Conservation (phyloP, 2,888 invertebrate species). For the Cataglyphis livida region DNA sequence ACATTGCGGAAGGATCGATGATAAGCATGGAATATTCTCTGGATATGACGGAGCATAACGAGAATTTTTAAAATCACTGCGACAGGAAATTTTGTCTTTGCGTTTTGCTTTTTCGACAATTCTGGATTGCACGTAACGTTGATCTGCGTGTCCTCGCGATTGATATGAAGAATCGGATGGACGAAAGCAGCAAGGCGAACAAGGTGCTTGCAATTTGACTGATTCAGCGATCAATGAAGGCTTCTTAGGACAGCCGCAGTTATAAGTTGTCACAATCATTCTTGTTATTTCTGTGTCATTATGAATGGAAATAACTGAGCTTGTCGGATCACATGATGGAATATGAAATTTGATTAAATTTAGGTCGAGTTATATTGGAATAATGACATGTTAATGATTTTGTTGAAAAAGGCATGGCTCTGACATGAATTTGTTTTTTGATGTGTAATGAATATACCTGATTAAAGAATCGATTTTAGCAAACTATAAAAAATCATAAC, state of each 20-base stretch:
- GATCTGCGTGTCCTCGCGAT: neutral
- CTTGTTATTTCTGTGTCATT: constrained; percentile 20
- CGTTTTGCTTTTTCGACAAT: neutral
- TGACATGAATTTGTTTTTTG: constrained; percentile 37
- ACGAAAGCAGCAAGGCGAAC: constrained; percentile 45
- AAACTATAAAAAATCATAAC: neutral
- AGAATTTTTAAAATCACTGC: constrained; percentile 5
- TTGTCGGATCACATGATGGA: constrained; percentile 11
- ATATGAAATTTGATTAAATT: constrained; percentile 1
- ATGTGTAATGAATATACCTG: neutral
- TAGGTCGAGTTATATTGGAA: constrained; percentile 1
- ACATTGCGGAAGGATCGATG: neutral
- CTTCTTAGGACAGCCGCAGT: constrained; percentile 74
- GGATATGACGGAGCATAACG: neutral
- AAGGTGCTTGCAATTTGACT: constrained; percentile 17
- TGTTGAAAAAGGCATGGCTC: neutral
- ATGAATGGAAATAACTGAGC: neutral
- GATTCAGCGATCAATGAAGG: neutral
- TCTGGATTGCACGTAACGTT: neutral
- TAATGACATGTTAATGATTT: constrained; percentile 51
- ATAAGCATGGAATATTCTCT: neutral
- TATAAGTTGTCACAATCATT: constrained; percentile 75
- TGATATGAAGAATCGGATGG: neutral
- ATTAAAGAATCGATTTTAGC: constrained; percentile 41
- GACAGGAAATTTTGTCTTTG: neutral